Conservation (phyloP, 2,888 invertebrate species). For the Pomacea canaliculata region DNA sequence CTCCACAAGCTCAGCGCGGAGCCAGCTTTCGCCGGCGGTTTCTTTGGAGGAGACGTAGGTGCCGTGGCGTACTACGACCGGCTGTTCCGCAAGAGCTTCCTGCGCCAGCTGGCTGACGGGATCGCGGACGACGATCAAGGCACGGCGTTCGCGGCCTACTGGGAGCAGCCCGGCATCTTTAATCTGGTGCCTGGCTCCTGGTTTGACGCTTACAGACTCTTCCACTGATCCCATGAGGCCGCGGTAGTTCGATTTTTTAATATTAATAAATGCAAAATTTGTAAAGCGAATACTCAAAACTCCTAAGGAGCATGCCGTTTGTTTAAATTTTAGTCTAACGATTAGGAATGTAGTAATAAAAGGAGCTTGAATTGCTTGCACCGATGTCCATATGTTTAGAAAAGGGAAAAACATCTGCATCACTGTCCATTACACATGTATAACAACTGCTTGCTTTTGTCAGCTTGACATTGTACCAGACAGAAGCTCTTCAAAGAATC, state of each 20-base stretch:
- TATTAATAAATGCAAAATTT: too few species aligned
- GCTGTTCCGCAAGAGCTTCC: neutral
- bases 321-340: too few species aligned
- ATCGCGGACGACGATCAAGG: neutral
- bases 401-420: too few species aligned
- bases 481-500: too few species aligned
- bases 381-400: too few species aligned
- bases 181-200: neutral
- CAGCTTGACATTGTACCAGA: too few species aligned
- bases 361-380: too few species aligned
- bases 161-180: neutral
- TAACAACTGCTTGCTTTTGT: too few species aligned
- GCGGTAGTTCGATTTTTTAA: neutral
- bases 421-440: too few species aligned
- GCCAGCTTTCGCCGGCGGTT: neutral
- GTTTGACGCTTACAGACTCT: slow-evolving; percentile 3
- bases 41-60: neutral
- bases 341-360: too few species aligned
- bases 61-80: neutral
- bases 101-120: neutral
- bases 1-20: neutral
- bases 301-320: too few species aligned
- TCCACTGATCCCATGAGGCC: neutral
- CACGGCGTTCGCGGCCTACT: neutral
- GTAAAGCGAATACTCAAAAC: too few species aligned